Evolutionary conservation across 2,797 vertebrate species (phyloP).

Genomic region (Cirrhinus molitorella): DNA sequence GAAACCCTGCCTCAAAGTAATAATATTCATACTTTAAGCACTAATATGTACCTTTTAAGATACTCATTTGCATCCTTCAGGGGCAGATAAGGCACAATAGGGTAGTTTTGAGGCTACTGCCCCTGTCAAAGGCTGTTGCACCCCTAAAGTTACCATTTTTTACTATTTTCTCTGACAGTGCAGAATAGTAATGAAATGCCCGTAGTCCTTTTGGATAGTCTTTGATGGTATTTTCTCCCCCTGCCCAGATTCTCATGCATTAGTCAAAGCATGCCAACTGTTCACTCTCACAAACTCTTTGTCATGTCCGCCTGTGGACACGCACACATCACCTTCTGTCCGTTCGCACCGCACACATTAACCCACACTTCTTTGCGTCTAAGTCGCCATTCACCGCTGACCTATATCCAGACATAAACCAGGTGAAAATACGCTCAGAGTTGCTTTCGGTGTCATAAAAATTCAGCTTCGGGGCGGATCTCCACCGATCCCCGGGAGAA

Average conservation of each 20-base stretch:
- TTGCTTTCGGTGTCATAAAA: conserved; percentile 18
- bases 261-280: conserved; percentile 65
- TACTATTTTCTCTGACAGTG: conserved; percentile 25
- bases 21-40: conserved; percentile 11
- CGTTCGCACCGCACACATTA: conserved; percentile 31
- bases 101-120: not conserved
- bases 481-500: not conserved
- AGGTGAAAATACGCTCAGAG: not conserved
- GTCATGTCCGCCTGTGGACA: conserved; percentile 34
- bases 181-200: conserved; percentile 33
- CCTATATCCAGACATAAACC: conserved; percentile 13
- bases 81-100: not conserved
- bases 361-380: conserved; percentile 14
- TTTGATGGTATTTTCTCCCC: conserved; percentile 40
- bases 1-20: not conserved
- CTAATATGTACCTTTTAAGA: conserved; percentile 1
- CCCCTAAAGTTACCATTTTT: conserved; percentile 1
- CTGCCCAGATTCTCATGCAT: conserved; percentile 59
- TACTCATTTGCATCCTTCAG: conserved; percentile 2
- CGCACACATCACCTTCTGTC: conserved; percentile 32
- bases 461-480: conserved; percentile 4
- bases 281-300: conserved; percentile 53
- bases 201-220: conserved; percentile 31
- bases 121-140: conserved; percentile 7
- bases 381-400: not conserved